These are phyloP conservation scores for Pterophyllum scalare DNA, from an alignment of 2,113 vertebrate species.

Conservation along the genomic window DNA sequence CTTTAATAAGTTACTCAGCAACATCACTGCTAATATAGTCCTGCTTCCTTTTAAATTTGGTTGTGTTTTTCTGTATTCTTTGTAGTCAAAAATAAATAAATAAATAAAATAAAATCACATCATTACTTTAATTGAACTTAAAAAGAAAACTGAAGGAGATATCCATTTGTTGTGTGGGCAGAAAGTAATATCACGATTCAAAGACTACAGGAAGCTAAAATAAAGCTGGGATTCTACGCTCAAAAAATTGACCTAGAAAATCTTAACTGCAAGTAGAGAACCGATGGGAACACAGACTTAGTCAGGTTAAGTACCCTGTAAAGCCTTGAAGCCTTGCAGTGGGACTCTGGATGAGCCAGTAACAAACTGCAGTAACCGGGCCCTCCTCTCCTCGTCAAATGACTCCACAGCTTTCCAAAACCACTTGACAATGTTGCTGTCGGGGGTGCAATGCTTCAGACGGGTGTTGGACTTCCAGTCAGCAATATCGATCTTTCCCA, in stretches of 20 bases:
- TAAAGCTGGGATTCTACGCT: neutral
- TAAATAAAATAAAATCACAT: too few species aligned
- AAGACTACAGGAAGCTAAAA: neutral
- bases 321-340: slow-evolving; percentile 97
- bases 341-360: slow-evolving; percentile 97
- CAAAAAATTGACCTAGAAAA: neutral
- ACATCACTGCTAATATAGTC: neutral
- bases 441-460: slow-evolving; percentile 97
- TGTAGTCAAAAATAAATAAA: too few species aligned
- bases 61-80: too few species aligned
- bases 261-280: neutral
- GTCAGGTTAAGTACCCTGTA: slow-evolving; percentile 85
- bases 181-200: neutral
- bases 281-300: neutral
- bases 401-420: slow-evolving; percentile 99
- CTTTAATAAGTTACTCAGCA: too few species aligned
- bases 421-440: slow-evolving; percentile 98
- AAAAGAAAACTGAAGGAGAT: neutral
- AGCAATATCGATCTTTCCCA: slow-evolving; percentile 96
- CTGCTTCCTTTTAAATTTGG: neutral
- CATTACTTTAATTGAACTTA: neutral
- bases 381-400: slow-evolving; percentile 95
- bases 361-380: slow-evolving; percentile 96
- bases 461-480: slow-evolving; percentile 99
- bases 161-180: neutral